Conservation (phyloP, 2,113 vertebrate species). For the Oreochromis tanganicae region DNA sequence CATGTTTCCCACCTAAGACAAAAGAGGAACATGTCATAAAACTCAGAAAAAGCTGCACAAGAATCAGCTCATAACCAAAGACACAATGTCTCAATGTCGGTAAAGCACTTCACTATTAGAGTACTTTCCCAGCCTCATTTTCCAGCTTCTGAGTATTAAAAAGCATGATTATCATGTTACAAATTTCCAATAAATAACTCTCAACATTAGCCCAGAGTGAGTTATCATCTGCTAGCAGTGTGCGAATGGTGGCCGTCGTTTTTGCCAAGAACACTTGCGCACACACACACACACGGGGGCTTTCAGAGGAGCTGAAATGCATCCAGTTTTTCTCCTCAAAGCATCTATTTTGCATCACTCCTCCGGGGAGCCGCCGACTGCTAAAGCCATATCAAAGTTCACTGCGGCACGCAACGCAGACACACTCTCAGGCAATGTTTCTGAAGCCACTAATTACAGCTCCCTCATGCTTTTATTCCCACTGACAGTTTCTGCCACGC, state of each 20-base stretch:
- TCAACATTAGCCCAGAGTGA: not conserved
- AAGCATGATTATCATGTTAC: not conserved
- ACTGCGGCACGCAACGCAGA: not conserved
- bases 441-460: constrained; percentile 26
- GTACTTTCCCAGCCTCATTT: not conserved
- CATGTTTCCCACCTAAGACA: constrained; percentile 19
- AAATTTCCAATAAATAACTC: not conserved
- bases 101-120: not conserved
- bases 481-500: constrained; percentile 8
- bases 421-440: not conserved
- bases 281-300: not conserved
- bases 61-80: not conserved
- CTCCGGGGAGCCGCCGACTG: not conserved
- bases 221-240: not conserved
- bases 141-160: not conserved
- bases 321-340: constrained; percentile 2
- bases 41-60: not conserved
- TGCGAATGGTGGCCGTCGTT: not conserved
- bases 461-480: constrained; percentile 17
- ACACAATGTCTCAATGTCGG: not conserved
- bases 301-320: not conserved
- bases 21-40: not conserved
- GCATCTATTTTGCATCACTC: constrained; percentile 1
- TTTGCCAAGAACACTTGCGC: not conserved
- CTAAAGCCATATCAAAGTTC: constrained; percentile 9